Evolutionary conservation across 92 coral and sea anemone species (phyloP).

Genomic region (Palythoa grandiflora): DNA sequence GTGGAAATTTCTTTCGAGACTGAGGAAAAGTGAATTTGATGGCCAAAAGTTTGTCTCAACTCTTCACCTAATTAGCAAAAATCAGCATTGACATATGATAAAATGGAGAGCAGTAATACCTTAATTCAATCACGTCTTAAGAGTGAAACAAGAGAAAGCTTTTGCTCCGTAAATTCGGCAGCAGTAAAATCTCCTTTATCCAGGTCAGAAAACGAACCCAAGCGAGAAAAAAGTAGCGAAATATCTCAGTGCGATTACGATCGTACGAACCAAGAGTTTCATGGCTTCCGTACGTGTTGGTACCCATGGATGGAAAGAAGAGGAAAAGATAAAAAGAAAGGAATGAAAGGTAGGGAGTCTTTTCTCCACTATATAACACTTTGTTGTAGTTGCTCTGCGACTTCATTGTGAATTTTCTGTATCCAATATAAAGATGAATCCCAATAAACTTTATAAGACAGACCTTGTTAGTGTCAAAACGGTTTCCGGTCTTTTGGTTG

Average conservation of each 20-base stretch:
- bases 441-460: neutral
- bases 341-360: neutral
- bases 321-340: neutral
- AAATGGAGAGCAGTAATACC: slow-evolving; percentile 14
- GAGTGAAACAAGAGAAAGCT: neutral
- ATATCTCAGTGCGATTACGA: neutral
- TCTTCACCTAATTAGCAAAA: slow-evolving; percentile 39
- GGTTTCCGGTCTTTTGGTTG: slow-evolving; percentile 11
- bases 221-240: neutral
- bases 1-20: neutral
- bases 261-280: neutral
- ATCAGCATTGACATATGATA: neutral
- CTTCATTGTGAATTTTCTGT: neutral
- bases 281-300: slow-evolving; percentile 23
- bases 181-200: neutral
- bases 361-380: neutral
- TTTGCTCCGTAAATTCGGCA: neutral
- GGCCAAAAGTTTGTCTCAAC: neutral
- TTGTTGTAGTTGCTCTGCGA: neutral
- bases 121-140: slow-evolving; percentile 7
- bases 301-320: slow-evolving; percentile 39
- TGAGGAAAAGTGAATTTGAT: neutral
- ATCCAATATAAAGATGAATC: neutral
- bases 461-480: neutral
- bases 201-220: neutral